A percentile compares a stretch with the other conserved stretches of the same genome.
Evolutionary conservation across 2,888 invertebrate genomes (phyloP).

Genomic region (Acanthosoma haemorrhoidale): DNA sequence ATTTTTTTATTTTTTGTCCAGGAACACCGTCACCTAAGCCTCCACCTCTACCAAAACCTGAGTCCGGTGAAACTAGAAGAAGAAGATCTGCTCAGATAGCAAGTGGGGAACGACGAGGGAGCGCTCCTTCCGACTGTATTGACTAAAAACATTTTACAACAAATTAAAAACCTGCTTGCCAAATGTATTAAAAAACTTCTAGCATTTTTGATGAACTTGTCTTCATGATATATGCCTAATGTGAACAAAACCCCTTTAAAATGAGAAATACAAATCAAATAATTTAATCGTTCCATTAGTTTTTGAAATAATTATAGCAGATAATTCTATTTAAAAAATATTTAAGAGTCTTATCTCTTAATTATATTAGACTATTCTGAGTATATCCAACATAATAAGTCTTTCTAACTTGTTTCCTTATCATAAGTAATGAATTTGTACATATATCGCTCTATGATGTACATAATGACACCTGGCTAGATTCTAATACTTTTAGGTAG

Average conservation of each 20-base stretch:
- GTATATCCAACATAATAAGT: background rate
- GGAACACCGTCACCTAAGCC: conserved; percentile 40
- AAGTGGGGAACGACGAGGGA: conserved; percentile 10
- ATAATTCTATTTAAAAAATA: too few relatives aligned
- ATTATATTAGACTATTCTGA: background rate
- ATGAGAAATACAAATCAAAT: background rate
- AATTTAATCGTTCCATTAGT: background rate
- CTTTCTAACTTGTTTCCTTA: background rate
- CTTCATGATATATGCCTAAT: conserved; percentile 28
- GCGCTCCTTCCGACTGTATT: background rate
- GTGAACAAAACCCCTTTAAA: background rate
- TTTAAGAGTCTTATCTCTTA: conserved; percentile 6
- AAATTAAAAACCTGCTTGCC: conserved; percentile 19
- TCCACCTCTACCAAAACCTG: conserved; percentile 39
- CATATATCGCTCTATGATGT: background rate
- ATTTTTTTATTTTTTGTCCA: too few relatives aligned
- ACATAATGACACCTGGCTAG: conserved; percentile 11
- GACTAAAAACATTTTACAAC: conserved; percentile 20
- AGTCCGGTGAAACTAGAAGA: conserved; percentile 38
- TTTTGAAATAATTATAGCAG: too few relatives aligned
- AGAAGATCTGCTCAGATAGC: conserved; percentile 39
- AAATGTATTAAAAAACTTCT: conserved; percentile 25
- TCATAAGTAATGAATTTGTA: background rate
- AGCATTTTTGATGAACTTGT: conserved; percentile 19
- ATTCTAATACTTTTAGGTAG: background rate